Percentiles rank a stretch among this genome's conserved stretches.
Conservation (phyloP, 2,888 invertebrate genomes). For the Hyppa rectilinea region DNA sequence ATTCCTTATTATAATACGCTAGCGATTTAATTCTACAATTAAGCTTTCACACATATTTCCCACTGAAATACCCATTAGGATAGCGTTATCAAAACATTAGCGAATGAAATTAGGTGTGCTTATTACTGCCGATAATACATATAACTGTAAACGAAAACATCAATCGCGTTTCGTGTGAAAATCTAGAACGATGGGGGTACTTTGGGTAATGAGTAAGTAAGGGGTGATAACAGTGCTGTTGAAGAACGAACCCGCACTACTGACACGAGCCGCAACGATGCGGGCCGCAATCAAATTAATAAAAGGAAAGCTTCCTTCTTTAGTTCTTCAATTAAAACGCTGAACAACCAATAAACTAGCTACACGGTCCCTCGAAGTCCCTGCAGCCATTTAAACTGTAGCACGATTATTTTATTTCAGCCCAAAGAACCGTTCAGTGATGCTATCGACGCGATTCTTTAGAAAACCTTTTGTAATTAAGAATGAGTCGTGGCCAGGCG, state of each 20-base stretch:
- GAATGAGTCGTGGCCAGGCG: slow-evolving; percentile 54
- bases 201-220: slow-evolving; percentile 71
- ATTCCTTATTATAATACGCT: neutral
- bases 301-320: slow-evolving; percentile 57
- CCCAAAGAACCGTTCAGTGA: slow-evolving; percentile 42
- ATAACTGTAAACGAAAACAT: slow-evolving; percentile 55
- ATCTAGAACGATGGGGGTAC: slow-evolving; percentile 85
- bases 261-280: slow-evolving; percentile 77
- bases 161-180: slow-evolving; percentile 80
- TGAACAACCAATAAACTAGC: slow-evolving; percentile 43
- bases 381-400: slow-evolving; percentile 30
- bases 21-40: slow-evolving; percentile 10
- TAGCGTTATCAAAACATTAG: slow-evolving; percentile 39
- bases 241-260: slow-evolving; percentile 69
- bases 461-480: slow-evolving; percentile 61
- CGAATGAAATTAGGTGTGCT: slow-evolving; percentile 34
- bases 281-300: slow-evolving; percentile 65
- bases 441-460: slow-evolving; percentile 43
- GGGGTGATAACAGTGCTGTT: slow-evolving; percentile 79
- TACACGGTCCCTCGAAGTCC: neutral
- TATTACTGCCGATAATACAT: slow-evolving; percentile 41
- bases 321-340: slow-evolving; percentile 51
- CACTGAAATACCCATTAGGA: slow-evolving; percentile 10
- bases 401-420: slow-evolving; percentile 41
- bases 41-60: slow-evolving; percentile 2